Conservation (phyloP, 2,888 invertebrate genomes). For the Nowickia ferox region DNA sequence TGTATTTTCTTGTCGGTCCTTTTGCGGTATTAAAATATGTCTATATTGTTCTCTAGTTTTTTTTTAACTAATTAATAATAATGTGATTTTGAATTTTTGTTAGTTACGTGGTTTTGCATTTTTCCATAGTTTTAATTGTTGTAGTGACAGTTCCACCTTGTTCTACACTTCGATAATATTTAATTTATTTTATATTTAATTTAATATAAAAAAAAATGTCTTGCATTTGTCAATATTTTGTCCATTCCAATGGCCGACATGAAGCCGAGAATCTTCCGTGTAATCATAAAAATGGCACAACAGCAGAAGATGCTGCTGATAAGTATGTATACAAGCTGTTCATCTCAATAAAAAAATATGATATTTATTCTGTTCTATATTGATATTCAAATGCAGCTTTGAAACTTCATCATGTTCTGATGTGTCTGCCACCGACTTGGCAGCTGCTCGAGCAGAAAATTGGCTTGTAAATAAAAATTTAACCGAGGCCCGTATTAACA, state of each 20-base stretch:
- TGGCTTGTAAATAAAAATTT: constrained; percentile 78
- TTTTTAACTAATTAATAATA: too few species aligned
- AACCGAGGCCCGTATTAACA: constrained; percentile 75
- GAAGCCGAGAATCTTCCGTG: neutral
- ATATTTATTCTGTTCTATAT: neutral
- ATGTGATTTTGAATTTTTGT: too few species aligned
- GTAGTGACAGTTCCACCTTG: too few species aligned
- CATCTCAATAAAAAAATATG: neutral
- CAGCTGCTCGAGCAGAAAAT: constrained; percentile 77
- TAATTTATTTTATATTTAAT: neutral
- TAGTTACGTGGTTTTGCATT: too few species aligned
- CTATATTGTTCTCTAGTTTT: too few species aligned
- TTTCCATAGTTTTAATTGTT: too few species aligned
- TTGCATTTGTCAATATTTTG: constrained; percentile 77
- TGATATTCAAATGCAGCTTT: constrained; percentile 9
- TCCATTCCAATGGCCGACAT: constrained; percentile 64
- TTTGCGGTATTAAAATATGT: too few species aligned
- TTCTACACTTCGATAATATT: too few species aligned
- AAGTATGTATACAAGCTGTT: constrained; percentile 32
- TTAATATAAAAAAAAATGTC: constrained; percentile 72
- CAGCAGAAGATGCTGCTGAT: constrained; percentile 27
- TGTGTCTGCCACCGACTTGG: constrained; percentile 77
- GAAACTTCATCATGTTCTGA: constrained; percentile 29
- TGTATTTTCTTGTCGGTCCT: too few species aligned
- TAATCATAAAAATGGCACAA: neutral